Conservation (phyloP, 2,888 invertebrate genomes). For the Hydrotaea diabolus region DNA sequence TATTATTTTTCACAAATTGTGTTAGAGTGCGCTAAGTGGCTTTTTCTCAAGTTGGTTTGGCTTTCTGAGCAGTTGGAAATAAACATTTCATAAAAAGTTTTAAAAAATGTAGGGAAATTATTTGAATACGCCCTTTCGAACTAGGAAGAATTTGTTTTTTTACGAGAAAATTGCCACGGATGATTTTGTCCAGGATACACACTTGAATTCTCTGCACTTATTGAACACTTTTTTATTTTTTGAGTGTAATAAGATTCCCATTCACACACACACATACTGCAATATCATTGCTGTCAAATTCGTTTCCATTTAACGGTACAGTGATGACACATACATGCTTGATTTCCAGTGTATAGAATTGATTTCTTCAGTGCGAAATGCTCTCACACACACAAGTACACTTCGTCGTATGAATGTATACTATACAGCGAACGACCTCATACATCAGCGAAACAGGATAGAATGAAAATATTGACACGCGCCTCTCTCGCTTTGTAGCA, state of each 20-base stretch:
- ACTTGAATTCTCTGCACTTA: too few relatives aligned
- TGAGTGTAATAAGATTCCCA: constrained; percentile 34
- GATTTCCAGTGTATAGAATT: constrained; percentile 71
- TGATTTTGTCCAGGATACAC: too few relatives aligned
- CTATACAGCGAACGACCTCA: constrained; percentile 57
- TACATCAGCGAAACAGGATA: constrained; percentile 71
- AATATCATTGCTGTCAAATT: constrained; percentile 71
- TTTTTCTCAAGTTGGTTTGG: too few relatives aligned
- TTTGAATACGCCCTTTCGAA: too few relatives aligned
- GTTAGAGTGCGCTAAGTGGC: too few relatives aligned
- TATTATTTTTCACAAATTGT: too few relatives aligned
- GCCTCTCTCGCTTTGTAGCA: constrained; percentile 25
- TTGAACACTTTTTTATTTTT: constrained; percentile 22
- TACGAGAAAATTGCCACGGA: too few relatives aligned
- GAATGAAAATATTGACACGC: constrained; percentile 74
- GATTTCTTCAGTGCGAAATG: constrained; percentile 69
- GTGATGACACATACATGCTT: constrained; percentile 64
- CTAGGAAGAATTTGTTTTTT: too few relatives aligned
- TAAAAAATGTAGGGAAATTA: too few relatives aligned
- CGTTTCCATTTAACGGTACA: constrained; percentile 74
- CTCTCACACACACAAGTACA: constrained; percentile 17
- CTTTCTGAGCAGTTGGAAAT: too few relatives aligned
- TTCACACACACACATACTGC: constrained; percentile 25
- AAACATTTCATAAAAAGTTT: too few relatives aligned
- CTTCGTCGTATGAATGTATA: background rate